phyloP scores from a whole-genome alignment of 2,888 invertebrate species.

The Caenorhabditis becei region DNA sequence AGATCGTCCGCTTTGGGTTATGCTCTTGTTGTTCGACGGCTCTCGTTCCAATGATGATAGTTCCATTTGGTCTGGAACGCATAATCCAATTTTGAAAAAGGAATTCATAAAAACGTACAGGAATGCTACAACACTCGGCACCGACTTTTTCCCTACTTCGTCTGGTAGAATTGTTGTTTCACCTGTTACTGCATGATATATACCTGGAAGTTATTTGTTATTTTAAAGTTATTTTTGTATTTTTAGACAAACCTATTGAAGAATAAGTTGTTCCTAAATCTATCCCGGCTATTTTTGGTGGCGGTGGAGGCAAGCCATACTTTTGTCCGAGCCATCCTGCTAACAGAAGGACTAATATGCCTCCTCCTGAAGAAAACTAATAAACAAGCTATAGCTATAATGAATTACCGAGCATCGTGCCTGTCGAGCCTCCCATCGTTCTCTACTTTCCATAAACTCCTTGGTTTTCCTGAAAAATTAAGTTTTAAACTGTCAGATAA shows the following conservation, averaged over 20 bases:
- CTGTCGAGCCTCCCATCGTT: conserved; percentile 44
- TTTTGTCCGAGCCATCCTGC: conserved; percentile 83
- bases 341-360: conserved; percentile 82
- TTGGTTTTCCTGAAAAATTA: conserved; percentile 22
- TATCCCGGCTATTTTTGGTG: conserved; percentile 84
- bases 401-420: conserved; percentile 45
- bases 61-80: conserved; percentile 79
- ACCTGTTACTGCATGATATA: conserved; percentile 84
- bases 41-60: conserved; percentile 83
- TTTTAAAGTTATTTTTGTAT: background rate
- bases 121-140: conserved; percentile 84
- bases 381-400: background rate
- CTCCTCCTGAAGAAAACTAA: conserved; percentile 77
- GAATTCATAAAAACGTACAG: conserved; percentile 71
- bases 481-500: background rate
- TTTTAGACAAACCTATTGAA: conserved; percentile 75
- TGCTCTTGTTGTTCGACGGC: conserved; percentile 83
- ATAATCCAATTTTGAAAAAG: background rate
- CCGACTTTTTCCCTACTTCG: conserved; percentile 82
- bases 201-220: conserved; percentile 67
- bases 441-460: conserved; percentile 32
- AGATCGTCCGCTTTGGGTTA: conserved; percentile 83
- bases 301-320: conserved; percentile 83
- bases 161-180: conserved; percentile 82
- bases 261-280: conserved; percentile 84